Conservation (phyloP, 1,140 invertebrate genomes). For the Pectinophora gossypiella region DNA sequence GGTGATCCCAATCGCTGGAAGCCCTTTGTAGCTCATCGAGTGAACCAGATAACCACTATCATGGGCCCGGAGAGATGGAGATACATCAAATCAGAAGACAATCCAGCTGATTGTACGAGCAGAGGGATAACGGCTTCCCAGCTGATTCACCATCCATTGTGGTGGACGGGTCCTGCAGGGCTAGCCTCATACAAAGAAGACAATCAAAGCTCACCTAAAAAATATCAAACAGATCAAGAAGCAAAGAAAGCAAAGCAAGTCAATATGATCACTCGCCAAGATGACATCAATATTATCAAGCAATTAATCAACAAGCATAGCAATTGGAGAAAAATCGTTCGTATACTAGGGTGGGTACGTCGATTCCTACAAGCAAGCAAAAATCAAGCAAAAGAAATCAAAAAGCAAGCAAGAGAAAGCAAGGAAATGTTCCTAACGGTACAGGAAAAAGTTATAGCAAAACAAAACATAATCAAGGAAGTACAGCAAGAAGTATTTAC, state of each 20-base stretch:
- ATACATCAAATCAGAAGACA: constrained; percentile 22
- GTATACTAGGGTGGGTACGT: neutral
- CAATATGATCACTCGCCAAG: neutral
- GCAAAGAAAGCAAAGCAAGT: neutral
- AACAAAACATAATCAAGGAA: neutral
- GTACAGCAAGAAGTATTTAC: neutral
- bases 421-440: constrained; percentile 1
- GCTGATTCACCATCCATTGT: constrained; percentile 13
- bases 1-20: constrained; percentile 13
- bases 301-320: neutral
- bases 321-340: neutral
- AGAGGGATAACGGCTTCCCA: constrained; percentile 17
- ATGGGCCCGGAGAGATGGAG: constrained; percentile 12
- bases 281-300: neutral
- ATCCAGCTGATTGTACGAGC: constrained; percentile 26
- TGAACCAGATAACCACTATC: constrained; percentile 14
- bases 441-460: constrained; percentile 3
- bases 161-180: constrained; percentile 25
- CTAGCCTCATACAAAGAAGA: constrained; percentile 7
- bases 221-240: constrained; percentile 3
- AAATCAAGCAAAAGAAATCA: too few species aligned
- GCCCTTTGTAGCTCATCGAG: constrained; percentile 20
- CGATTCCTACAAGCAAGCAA: too few species aligned
- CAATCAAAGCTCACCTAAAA: constrained; percentile 1
- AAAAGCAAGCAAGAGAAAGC: constrained; percentile 3